Evolutionary conservation across 2,888 invertebrate species (phyloP), one percentile per base, ranked within the genome.

Genomic region (Keiferia lycopersicella): DNA sequence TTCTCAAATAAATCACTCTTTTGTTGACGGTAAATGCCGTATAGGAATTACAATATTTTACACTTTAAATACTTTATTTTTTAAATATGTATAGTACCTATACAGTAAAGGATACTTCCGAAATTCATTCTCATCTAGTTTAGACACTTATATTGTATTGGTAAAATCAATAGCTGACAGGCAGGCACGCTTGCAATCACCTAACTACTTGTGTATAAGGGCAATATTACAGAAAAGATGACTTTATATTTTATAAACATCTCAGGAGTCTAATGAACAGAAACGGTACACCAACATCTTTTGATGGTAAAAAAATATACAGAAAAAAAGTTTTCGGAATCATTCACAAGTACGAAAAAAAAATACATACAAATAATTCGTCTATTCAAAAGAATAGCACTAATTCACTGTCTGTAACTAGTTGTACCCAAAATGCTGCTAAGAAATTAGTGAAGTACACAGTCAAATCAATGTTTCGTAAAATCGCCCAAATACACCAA

Each of bases 11-110:
- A 85, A 88, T 89, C 87, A 89, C 88, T 90, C 83, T 78, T 81
- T 84, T 80, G 82, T 86, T 87, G 84, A 90, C 88, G 87, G 87
- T 91, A 91, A 91, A 91, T 91, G 91, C 91, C 90, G 83, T 89
- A 81, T 91, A 91, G 91, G 91, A 91, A 90, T 91, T 84, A 82
- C n/a, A 78, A 85, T 84, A 87, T 84, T 82, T 84, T 83, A 86
- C 80, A 82, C 76, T 78, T 80, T 81, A 79, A 79, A 82, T 80
- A 81, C 74, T 78, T 75, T 68, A 70, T 73, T 71, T 69, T n/a
- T 68, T 71, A 69, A 73, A 68, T 70, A 72, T 69, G 69, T 73
- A 72, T 68, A 65, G 51, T 69, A 66, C 69, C 63, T 63, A 62
- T 48, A 73, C 66, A 76, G 76, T 77, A 79, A 74, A 79, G 74